Base-by-base conservation (phyloP, 2,113 vertebrate species). In the Brevimyrus niger region DNA sequence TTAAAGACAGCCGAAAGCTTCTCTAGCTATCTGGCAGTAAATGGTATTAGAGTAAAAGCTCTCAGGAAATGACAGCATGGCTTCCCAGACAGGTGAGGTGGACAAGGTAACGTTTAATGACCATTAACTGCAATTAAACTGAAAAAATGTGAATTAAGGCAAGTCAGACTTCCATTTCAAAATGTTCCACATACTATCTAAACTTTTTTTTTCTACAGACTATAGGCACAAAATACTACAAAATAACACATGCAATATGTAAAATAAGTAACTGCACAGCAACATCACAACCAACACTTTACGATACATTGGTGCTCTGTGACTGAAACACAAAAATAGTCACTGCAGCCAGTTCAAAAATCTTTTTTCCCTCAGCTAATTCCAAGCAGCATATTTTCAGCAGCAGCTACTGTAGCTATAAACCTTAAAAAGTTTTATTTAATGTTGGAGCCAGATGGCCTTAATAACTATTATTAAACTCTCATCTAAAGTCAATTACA, bases 401-500 rank as follows among this genome's bases (percentile, higher is more conserved):
- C 55, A 73, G 5, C 69, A 58, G 27, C 58, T 61, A 73, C 47
- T 44, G 58, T 87, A 87, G 65, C 86, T 89, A 73, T 87, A 87
- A 87, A 69, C 89, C 73, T 47, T 84, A 46, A 58, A 47, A 27
- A 61, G 48, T n/a, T 82, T 88, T 83, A 76, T 90, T 90, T 88
- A 61, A 87, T 88, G 35, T 38, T 61, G 17, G 51, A n/a, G 15
- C 89, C 86, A 90, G 65, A 61, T 90, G 65, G 44, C 53, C 73
- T 90, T 88, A 46, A 87, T 87, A 46, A 90, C 17, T 42, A 15
- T 80, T 90, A 61, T 84, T 83, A 61, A 61, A 88, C 3, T 50
- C 69, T 50, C 89, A 80, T 87, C 61, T 87, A 35, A 48, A 65
- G 76, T 61, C 55, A 86, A 50, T 86, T 89, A 47, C 21, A 86